Base-by-base conservation (phyloP, 2,113 vertebrate species). In the Dissostichus mawsoni region DNA sequence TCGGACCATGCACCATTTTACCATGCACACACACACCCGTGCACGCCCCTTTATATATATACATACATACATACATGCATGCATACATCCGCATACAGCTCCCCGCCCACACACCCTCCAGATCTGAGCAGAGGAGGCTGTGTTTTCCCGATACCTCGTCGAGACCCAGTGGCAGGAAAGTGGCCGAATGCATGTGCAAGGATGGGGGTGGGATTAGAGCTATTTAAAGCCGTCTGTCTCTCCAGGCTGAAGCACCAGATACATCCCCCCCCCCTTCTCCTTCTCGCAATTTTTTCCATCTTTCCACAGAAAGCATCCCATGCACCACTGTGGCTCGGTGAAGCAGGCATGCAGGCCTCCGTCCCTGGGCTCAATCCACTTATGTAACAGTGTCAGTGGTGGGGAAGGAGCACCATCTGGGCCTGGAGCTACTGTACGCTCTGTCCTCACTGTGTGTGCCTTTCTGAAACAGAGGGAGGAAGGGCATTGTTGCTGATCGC, bases 211-310 rank as follows among this genome's bases (percentile, higher is more conserved):
- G 92, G 89, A 93, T 91, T 91, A 89, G 69, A 82, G 82, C 93
- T 94, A 95, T 94, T 95, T 93, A 91, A 93, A 94, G 92, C 92
- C 51, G 66, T 91, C 84, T 89, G 82, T 91, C 81, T 90, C 86
- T 88, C 68, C 76, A 79, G 84, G 81, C 85, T 85, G 76, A 23
- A 83, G 82, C 87, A 78, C 69, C 58, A 88, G 70, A 87, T 89
- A 90, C 52, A 58, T 63, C n/a, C 12, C 11, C 75, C 68, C 5
- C 36, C 5, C 7, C 36, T 41, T 20, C 50, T 69, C 70, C 77
- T 59, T 64, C 58, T 44, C 67, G 57, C 50, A 73, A 80, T 74
- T 80, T 58, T 76, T 80, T 58, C 16, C 45, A 53, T 77, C 41
- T 65, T 75, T 66, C 69, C 61, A 75, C 84, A 74, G 76, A 90